Evolutionary conservation across 2,888 invertebrate species (phyloP).

Genomic region (Idaea dimidiata): DNA sequence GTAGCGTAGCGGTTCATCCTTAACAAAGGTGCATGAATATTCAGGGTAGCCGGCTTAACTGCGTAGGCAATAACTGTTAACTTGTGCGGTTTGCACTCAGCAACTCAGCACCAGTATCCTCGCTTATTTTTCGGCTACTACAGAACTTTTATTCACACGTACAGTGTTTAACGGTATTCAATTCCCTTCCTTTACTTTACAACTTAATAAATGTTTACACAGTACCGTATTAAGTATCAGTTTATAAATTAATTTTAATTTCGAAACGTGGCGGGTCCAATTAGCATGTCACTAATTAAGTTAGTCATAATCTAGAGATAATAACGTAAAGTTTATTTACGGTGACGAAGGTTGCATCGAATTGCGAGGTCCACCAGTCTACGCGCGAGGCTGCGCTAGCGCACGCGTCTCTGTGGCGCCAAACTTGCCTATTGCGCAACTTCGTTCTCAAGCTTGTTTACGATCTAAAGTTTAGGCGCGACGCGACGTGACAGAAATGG

Average conservation of each 20-base stretch:
- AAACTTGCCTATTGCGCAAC: slow-evolving; percentile 67
- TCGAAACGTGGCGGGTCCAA: slow-evolving; percentile 30
- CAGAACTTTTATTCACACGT: background rate
- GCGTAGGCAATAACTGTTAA: slow-evolving; percentile 71
- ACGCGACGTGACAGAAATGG: slow-evolving; percentile 55
- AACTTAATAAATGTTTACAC: background rate
- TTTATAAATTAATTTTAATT: slow-evolving; percentile 25
- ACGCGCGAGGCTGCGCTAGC: slow-evolving; percentile 75
- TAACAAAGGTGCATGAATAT: slow-evolving; percentile 65
- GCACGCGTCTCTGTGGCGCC: slow-evolving; percentile 79
- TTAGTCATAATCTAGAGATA: slow-evolving; percentile 37
- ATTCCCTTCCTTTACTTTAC: background rate
- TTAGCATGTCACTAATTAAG: slow-evolving; percentile 39
- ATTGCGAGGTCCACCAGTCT: slow-evolving; percentile 77
- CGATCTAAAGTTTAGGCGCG: slow-evolving; percentile 54
- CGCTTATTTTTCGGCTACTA: slow-evolving; percentile 36
- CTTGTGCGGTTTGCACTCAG: slow-evolving; percentile 53
- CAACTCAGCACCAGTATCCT: slow-evolving; percentile 42
- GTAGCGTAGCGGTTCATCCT: slow-evolving; percentile 40
- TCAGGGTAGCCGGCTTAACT: slow-evolving; percentile 54
- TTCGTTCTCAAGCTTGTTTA: slow-evolving; percentile 54
- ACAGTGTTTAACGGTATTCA: background rate
- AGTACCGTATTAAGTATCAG: background rate
- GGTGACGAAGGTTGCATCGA: slow-evolving; percentile 77
- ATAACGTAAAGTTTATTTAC: slow-evolving; percentile 71